These are phyloP conservation scores for Venustaconcha ellipsiformis DNA, from an alignment of 1,140 invertebrate species.

Conservation along the genomic window DNA sequence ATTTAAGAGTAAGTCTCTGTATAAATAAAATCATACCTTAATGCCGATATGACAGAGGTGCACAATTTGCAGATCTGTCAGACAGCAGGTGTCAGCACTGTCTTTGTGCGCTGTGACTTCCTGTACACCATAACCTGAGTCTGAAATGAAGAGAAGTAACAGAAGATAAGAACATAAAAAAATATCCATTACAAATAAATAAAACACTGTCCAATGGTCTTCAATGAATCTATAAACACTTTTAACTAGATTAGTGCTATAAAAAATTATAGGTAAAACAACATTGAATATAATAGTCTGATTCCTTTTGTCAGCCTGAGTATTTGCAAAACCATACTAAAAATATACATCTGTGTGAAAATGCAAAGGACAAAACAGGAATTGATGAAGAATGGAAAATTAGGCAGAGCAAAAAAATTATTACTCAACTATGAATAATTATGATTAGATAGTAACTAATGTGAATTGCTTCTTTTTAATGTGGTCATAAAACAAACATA, in stretches of 20 bases:
- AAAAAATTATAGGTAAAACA: not conserved
- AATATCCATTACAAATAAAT: not conserved
- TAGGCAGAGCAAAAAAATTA: too few species aligned
- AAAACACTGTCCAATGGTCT: not conserved
- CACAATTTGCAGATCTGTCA: constrained; percentile 66
- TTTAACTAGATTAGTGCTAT: not conserved
- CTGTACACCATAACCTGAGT: constrained; percentile 50
- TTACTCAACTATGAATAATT: too few species aligned
- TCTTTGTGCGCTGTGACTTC: constrained; percentile 28
- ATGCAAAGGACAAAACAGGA: too few species aligned
- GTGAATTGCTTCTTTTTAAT: too few species aligned
- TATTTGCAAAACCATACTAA: too few species aligned
- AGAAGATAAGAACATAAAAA: not conserved
- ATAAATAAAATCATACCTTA: constrained; percentile 37
- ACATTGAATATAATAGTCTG: not conserved
- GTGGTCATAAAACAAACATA: too few species aligned
- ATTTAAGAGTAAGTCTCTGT: not conserved
- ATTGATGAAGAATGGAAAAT: too few species aligned
- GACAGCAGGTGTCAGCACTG: constrained; percentile 63
- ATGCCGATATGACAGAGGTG: constrained; percentile 44
- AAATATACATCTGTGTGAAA: too few species aligned
- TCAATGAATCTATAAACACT: not conserved
- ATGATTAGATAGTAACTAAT: too few species aligned
- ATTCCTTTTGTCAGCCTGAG: too few species aligned
- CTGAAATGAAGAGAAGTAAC: constrained; percentile 23